phyloP scores from a whole-genome alignment of 2,888 invertebrate genomes.

The Athrips mouffetella region DNA sequence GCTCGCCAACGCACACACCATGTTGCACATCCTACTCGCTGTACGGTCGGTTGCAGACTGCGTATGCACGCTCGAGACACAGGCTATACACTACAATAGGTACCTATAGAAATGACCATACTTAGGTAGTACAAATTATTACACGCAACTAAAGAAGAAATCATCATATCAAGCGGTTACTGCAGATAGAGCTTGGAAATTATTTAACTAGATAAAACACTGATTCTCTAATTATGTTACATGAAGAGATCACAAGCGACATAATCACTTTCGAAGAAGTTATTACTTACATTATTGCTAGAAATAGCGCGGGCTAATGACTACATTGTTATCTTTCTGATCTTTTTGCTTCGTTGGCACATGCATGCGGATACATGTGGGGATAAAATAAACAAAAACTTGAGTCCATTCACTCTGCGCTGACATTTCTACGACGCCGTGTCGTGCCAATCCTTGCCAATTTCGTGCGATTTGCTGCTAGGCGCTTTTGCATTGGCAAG shows the following conservation, averaged over 20 bases:
- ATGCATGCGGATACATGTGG: conserved; percentile 65
- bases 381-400: conserved; percentile 66
- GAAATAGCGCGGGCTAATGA: conserved; percentile 48
- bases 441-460: conserved; percentile 56
- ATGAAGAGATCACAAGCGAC: conserved; percentile 13
- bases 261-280: conserved; percentile 31
- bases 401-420: conserved; percentile 71
- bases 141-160: too few species aligned
- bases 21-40: too few species aligned
- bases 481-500: conserved; percentile 12
- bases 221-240: not conserved
- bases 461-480: conserved; percentile 46
- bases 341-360: conserved; percentile 63
- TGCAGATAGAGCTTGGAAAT: too few species aligned
- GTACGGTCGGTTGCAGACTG: too few species aligned
- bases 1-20: too few species aligned
- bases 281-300: conserved; percentile 33
- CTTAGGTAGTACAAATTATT: too few species aligned
- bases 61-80: too few species aligned
- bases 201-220: too few species aligned
- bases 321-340: conserved; percentile 55
- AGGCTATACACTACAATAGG: too few species aligned
- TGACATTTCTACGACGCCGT: conserved; percentile 66
- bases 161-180: too few species aligned
- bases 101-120: too few species aligned